Conservation (phyloP, 2,113 vertebrate genomes). For the Rattus norvegicus region DNA sequence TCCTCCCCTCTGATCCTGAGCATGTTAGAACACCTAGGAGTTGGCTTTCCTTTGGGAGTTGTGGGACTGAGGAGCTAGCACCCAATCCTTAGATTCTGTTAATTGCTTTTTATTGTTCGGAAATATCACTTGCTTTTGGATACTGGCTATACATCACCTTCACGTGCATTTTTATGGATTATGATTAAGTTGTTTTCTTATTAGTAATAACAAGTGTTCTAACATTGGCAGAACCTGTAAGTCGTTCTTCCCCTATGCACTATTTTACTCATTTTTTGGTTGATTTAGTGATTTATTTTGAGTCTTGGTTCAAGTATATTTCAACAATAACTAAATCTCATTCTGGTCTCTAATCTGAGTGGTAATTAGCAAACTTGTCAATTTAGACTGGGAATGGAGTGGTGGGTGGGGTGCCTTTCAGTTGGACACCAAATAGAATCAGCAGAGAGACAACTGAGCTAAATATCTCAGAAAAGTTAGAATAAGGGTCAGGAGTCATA, state of each 20-base stretch:
- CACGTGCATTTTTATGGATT: not conserved
- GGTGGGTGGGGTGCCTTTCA: not conserved
- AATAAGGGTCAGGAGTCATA: not conserved
- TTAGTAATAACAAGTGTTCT: slow-evolving; percentile 29
- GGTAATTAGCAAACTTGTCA: not conserved
- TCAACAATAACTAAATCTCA: not conserved
- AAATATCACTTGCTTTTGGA: slow-evolving; percentile 45
- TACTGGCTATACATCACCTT: slow-evolving; percentile 30
- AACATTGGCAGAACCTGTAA: not conserved
- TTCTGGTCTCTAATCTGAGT: not conserved
- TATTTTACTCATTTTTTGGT: not conserved
- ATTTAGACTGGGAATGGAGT: not conserved
- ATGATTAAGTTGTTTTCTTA: slow-evolving; percentile 39
- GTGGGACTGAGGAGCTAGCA: too few species aligned
- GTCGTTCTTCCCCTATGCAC: not conserved
- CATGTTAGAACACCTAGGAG: too few species aligned
- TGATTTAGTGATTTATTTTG: not conserved
- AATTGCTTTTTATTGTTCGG: slow-evolving; percentile 68
- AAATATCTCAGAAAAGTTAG: not conserved
- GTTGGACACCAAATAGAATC: not conserved
- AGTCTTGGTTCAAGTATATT: not conserved
- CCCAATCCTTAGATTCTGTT: not conserved
- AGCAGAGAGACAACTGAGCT: accelerated
- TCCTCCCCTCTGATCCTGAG: too few species aligned
- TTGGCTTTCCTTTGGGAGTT: too few species aligned